Conservation (phyloP, 2,888 invertebrate species). For the Himalopsyche anomala region DNA sequence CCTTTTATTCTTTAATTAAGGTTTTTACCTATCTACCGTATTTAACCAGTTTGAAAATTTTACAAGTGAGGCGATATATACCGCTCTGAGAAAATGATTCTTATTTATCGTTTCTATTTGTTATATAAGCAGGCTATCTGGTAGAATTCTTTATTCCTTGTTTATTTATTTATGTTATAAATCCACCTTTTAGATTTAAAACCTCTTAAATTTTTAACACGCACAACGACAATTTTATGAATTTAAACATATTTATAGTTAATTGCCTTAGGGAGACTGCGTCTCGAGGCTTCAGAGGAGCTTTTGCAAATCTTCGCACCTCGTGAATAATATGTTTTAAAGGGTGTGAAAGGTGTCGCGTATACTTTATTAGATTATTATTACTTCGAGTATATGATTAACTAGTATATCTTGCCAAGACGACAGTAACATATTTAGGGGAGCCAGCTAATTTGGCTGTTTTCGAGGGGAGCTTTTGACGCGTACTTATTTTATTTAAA, state of each 20-base stretch:
- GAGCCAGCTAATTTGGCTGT: conserved; percentile 30
- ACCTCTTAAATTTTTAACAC: not conserved
- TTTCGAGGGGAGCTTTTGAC: not conserved
- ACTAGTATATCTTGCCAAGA: conserved; percentile 8
- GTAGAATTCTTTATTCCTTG: too few relatives aligned
- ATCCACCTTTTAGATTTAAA: too few relatives aligned
- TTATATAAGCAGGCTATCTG: too few relatives aligned
- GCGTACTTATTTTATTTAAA: conserved; percentile 28
- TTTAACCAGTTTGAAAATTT: too few relatives aligned
- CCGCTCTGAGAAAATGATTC: too few relatives aligned
- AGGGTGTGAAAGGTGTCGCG: conserved; percentile 9
- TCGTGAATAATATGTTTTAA: conserved; percentile 23
- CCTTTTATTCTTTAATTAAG: too few relatives aligned
- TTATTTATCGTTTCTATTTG: too few relatives aligned
- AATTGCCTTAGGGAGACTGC: conserved; percentile 4
- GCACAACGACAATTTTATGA: not conserved
- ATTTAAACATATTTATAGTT: conserved; percentile 28
- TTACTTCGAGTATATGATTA: conserved; percentile 22
- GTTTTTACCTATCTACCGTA: too few relatives aligned
- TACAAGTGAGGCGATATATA: too few relatives aligned
- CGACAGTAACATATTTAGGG: conserved; percentile 24
- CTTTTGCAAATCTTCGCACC: conserved; percentile 18
- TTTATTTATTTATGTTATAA: too few relatives aligned
- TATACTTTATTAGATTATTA: conserved; percentile 13
- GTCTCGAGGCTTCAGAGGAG: not conserved